These are phyloP conservation scores for Intellagama lesueurii DNA, from an alignment of 2,797 vertebrate species.

Conservation along the genomic window DNA sequence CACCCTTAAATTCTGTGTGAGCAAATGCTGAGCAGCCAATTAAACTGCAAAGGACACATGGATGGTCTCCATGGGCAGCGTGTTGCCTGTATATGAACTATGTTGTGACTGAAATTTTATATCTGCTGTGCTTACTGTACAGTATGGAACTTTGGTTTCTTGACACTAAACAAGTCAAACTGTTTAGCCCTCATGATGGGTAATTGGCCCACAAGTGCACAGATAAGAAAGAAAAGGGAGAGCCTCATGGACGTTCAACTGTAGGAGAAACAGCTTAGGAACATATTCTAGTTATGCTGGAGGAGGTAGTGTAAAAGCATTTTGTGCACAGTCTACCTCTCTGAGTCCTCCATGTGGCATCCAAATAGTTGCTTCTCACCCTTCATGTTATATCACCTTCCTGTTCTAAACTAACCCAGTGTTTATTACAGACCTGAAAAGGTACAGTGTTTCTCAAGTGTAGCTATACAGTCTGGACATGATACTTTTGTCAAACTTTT, in stretches of 20 bases:
- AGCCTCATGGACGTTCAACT: background rate
- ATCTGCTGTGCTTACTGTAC: background rate
- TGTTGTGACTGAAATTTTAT: background rate
- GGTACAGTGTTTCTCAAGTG: background rate
- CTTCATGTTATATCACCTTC: background rate
- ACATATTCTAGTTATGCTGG: background rate
- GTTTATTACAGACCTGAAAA: background rate
- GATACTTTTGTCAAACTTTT: background rate
- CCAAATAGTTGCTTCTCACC: background rate
- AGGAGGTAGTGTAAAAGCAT: background rate
- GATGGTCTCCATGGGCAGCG: too few species aligned
- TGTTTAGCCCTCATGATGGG: background rate
- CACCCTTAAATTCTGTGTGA: background rate
- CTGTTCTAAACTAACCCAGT: background rate
- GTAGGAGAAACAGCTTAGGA: background rate
- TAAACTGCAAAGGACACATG: background rate
- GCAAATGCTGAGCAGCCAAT: background rate
- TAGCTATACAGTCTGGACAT: background rate
- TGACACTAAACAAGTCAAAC: background rate
- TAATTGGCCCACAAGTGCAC: background rate
- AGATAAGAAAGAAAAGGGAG: background rate
- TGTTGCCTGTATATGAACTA: too few species aligned
- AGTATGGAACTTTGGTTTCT: background rate
- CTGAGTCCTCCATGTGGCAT: background rate
- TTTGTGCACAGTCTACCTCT: background rate